These are phyloP conservation scores for Bellardia pandia DNA, from an alignment of 2,888 invertebrate species.

Conservation along the genomic window DNA sequence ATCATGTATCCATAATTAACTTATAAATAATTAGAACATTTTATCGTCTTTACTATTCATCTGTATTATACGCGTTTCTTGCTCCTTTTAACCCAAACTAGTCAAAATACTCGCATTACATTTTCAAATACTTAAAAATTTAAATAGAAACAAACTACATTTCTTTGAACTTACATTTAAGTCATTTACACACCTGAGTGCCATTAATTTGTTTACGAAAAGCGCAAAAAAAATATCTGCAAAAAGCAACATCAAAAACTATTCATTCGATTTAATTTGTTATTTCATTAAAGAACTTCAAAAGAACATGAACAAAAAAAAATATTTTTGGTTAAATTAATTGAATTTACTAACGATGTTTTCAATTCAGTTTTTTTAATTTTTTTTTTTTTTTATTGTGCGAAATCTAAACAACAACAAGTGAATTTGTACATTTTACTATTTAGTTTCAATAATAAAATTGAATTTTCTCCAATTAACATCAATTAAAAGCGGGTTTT, in stretches of 20 bases:
- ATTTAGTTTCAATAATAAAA: slow-evolving; percentile 54
- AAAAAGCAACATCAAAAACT: background rate
- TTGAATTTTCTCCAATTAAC: slow-evolving; percentile 65
- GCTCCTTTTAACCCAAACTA: background rate
- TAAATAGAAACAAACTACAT: background rate
- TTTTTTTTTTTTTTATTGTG: slow-evolving; percentile 18
- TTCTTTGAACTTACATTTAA: slow-evolving; percentile 11
- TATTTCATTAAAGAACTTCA: slow-evolving; percentile 57
- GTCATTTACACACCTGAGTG: slow-evolving; percentile 9
- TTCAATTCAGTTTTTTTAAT: background rate
- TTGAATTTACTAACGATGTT: slow-evolving; percentile 46
- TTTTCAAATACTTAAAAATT: background rate
- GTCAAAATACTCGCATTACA: background rate
- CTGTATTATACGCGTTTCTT: background rate
- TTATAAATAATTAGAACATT: no score
- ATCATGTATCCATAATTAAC: no score
- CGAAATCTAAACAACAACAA: slow-evolving; percentile 38
- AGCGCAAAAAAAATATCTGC: background rate
- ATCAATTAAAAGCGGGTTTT: slow-evolving; percentile 55
- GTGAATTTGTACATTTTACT: slow-evolving; percentile 41
- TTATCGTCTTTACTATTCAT: background rate
- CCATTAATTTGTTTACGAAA: slow-evolving; percentile 32
- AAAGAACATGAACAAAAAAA: slow-evolving; percentile 33
- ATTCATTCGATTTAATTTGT: slow-evolving; percentile 46
- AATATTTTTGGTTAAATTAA: slow-evolving; percentile 51